Evolutionary conservation across 2,888 invertebrate species (phyloP).

Genomic region (Pollenia griseotomentosa): DNA sequence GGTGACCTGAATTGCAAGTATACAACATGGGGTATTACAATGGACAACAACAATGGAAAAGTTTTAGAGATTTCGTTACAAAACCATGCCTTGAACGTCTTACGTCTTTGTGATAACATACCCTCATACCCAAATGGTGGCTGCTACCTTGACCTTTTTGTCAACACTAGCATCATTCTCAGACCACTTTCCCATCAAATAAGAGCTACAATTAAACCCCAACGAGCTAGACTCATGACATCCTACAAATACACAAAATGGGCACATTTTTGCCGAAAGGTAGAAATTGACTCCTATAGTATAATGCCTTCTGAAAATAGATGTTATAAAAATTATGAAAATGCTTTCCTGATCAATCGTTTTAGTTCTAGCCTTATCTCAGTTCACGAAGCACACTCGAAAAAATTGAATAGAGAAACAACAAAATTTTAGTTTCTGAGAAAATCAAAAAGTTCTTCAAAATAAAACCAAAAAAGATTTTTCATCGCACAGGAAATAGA

Average conservation of each 20-base stretch:
- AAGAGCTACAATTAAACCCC: neutral
- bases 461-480: conserved; percentile 10
- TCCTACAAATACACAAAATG: neutral
- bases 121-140: neutral
- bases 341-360: neutral
- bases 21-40: neutral
- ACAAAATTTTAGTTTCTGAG: too few species aligned
- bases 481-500: conserved; percentile 14
- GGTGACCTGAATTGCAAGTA: neutral
- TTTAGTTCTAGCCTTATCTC: neutral
- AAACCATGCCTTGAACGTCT: neutral
- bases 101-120: neutral
- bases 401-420: too few species aligned
- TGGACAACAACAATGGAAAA: neutral
- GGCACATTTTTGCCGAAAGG: neutral
- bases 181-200: neutral
- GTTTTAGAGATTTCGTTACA: neutral
- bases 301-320: neutral
- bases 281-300: neutral
- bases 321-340: neutral
- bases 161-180: neutral
- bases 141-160: neutral
- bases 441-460: too few species aligned
- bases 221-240: neutral
- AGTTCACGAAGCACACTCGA: too few species aligned